Evolutionary conservation across 2,113 vertebrate genomes (phyloP).

Genomic region (Toxotes jaculatrix): DNA sequence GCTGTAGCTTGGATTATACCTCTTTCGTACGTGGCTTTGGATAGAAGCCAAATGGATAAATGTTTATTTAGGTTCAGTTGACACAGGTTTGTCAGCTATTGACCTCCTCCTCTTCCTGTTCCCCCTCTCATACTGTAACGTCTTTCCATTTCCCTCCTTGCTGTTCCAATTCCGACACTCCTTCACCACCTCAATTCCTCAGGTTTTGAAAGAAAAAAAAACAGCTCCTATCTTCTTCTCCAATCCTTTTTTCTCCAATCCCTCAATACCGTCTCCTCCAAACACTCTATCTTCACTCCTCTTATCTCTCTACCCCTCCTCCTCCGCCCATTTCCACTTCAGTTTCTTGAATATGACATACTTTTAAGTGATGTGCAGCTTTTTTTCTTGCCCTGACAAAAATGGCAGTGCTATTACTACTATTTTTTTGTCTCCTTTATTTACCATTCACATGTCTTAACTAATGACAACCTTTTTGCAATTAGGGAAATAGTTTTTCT

Average conservation of each 20-base stretch:
- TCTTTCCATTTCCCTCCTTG: background rate
- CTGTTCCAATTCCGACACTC: background rate
- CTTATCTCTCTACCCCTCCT: background rate
- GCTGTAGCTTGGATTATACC: background rate
- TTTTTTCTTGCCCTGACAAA: background rate
- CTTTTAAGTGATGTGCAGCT: background rate
- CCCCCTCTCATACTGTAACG: background rate
- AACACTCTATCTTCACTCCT: slow-evolving; percentile 8
- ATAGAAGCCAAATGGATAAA: background rate
- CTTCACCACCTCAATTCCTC: background rate
- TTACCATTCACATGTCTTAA: background rate
- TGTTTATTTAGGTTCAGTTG: background rate
- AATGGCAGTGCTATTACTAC: background rate
- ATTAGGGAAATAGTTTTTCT: background rate
- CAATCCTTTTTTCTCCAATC: background rate
- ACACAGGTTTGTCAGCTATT: background rate
- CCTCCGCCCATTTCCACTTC: background rate
- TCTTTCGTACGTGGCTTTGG: background rate
- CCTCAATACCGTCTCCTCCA: background rate
- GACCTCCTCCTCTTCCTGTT: background rate
- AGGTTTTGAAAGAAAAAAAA: background rate
- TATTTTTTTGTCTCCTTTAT: background rate
- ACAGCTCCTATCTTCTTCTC: too few species aligned
- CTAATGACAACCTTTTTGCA: slow-evolving; percentile 9
- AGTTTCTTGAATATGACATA: background rate